Evolutionary conservation across 2,113 vertebrate genomes (phyloP).

Genomic region (Jacana jacana): DNA sequence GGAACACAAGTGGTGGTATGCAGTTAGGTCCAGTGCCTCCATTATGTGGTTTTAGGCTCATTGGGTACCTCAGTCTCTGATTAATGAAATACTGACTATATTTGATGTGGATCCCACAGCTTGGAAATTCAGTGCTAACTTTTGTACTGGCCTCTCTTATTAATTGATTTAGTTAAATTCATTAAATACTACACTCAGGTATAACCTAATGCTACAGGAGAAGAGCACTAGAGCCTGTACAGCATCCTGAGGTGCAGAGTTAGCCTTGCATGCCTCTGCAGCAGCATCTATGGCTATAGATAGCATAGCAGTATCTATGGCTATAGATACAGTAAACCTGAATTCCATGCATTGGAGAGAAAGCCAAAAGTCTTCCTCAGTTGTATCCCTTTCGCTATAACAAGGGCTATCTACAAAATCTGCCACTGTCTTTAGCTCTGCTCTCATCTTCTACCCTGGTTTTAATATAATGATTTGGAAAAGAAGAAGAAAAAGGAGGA

Average conservation of each 20-base stretch:
- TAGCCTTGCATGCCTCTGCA: neutral
- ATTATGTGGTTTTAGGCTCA: neutral
- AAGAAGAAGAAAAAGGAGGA: neutral
- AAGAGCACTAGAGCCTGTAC: neutral
- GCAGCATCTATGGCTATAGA: fast-evolving
- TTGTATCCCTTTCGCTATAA: neutral
- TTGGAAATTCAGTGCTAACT: neutral
- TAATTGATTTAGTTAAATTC: neutral
- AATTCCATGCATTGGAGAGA: neutral
- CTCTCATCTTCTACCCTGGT: neutral
- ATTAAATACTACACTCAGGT: neutral
- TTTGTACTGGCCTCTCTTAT: neutral
- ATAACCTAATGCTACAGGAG: neutral
- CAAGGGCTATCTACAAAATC: neutral
- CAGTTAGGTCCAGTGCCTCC: neutral
- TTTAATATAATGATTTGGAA: neutral
- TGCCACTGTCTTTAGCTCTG: neutral
- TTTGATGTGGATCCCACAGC: neutral
- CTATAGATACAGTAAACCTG: neutral
- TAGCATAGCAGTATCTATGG: fast-evolving
- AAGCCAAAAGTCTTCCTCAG: neutral
- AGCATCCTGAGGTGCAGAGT: neutral
- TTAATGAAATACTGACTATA: neutral
- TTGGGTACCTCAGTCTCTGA: neutral
- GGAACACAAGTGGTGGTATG: neutral